Percentiles rank a stretch among this genome's conserved stretches.
These are phyloP conservation scores for Nylanderia fulva DNA, from an alignment of 1,140 invertebrate genomes.

Conservation along the genomic window DNA sequence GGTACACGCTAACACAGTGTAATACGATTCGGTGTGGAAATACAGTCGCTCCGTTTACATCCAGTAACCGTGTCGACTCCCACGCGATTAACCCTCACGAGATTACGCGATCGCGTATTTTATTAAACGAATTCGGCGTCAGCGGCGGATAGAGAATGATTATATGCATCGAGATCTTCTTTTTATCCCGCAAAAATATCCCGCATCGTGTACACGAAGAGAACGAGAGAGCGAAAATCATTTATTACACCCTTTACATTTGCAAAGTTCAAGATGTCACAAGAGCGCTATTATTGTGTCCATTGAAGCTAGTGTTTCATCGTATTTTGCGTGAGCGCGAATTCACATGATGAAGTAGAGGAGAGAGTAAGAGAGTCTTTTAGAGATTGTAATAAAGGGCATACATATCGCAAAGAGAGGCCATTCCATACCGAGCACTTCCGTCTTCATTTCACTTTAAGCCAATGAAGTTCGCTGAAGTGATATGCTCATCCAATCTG, in stretches of 20 bases:
- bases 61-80: slow-evolving; percentile 57
- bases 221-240: not conserved
- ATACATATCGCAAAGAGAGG: not conserved
- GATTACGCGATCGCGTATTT: slow-evolving; percentile 36
- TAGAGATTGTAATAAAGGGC: slow-evolving; percentile 26
- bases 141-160: slow-evolving; percentile 1
- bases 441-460: slow-evolving; percentile 42
- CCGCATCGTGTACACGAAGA: not conserved
- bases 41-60: slow-evolving; percentile 44
- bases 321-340: not conserved
- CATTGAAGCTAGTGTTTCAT: slow-evolving; percentile 20
- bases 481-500: slow-evolving; percentile 46
- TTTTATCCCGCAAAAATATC: slow-evolving; percentile 37
- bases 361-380: not conserved
- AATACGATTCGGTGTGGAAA: slow-evolving; percentile 51
- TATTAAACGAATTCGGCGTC: not conserved
- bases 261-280: slow-evolving; percentile 27
- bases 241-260: slow-evolving; percentile 11
- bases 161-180: not conserved
- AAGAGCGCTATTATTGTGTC: slow-evolving; percentile 18
- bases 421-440: slow-evolving; percentile 12
- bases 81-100: slow-evolving; percentile 63
- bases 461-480: slow-evolving; percentile 42
- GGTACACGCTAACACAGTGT: slow-evolving; percentile 15
- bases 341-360: slow-evolving; percentile 10